Evolutionary conservation across 2,888 invertebrate species (phyloP), one percentile per base, ranked within the genome.

Genomic region (Alloplasta piceator): DNA sequence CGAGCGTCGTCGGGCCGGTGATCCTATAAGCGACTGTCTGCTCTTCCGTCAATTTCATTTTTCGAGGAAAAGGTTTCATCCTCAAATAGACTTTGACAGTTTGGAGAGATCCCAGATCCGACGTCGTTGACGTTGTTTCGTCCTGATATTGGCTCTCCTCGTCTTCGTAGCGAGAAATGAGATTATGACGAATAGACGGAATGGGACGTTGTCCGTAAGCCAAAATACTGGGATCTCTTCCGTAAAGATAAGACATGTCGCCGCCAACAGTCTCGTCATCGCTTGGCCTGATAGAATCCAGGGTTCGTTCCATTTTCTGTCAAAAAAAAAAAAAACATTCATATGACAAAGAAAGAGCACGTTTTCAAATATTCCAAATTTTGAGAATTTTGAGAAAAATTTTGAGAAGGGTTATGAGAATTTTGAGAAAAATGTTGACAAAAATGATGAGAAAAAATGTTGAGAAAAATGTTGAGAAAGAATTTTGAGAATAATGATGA

Each of bases 1-100:
- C 82, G 89, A 94, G 14, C 88, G 94, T 74, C 89, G 93, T 66
- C 89, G 93, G 6, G 92, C 92, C 14, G 88, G 93, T 63, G 91
- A 94, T 89, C 91, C 85, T 0, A 92, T 93, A 85, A 89, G 93
- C 86, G 84, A 92, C 82, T 92, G 91, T 4, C 91, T 91, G 87
- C 6, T 88, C 87, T 12, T 82, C 58, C 0, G 86, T 83, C 16
- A 89, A 63, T 56, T 86, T 87, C 2, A 87, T 46, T 41, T 88
- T 90, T 0, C 66, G 85, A 6, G 93, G 74, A 88, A 93, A 92
- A 0, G 94, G 94, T 85, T 94, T 94, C 82, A 95, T 85, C 10
- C 94, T 91, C 41, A 94, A 89, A 83, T 94, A 95, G 1, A 94
- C 94, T 87, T 94, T 94, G 5, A 94, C 84, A 0, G 90, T 92